Conservation (phyloP, 2,113 vertebrate species). For the pig (Sus scrofa) region DNA sequence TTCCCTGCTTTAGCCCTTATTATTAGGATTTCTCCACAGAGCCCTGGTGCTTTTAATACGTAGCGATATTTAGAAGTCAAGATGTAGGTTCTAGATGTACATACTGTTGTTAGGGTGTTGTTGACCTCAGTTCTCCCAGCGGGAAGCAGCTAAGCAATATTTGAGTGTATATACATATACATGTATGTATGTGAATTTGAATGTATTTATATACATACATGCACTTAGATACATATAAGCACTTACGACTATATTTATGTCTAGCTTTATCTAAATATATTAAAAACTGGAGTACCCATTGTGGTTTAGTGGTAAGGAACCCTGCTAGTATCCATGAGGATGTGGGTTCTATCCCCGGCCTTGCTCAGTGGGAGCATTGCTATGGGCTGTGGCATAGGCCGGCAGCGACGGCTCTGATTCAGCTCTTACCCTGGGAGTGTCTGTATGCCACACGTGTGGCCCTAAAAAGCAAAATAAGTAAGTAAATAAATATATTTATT, state of each 20-base stretch:
- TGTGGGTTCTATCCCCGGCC: too few relatives aligned
- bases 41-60: neutral
- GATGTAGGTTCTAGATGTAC: neutral
- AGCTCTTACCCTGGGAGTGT: too few relatives aligned
- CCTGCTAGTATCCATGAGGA: too few relatives aligned
- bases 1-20: neutral
- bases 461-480: too few relatives aligned
- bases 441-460: too few relatives aligned
- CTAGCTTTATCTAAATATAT: neutral
- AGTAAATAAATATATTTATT: too few relatives aligned
- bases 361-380: too few relatives aligned
- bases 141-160: neutral
- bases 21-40: neutral
- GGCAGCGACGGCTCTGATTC: too few relatives aligned
- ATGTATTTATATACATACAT: neutral
- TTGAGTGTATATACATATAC: neutral
- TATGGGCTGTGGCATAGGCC: too few relatives aligned
- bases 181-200: neutral
- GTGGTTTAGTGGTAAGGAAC: too few relatives aligned
- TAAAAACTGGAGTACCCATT: neutral
- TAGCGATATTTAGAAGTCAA: neutral
- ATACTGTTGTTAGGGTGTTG: neutral
- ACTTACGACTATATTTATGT: neutral
- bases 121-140: neutral
- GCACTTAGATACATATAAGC: neutral